Percentiles rank a stretch among this genome's conserved stretches.
Conservation (phyloP, 2,113 vertebrate genomes). For the Strix uralensis region DNA sequence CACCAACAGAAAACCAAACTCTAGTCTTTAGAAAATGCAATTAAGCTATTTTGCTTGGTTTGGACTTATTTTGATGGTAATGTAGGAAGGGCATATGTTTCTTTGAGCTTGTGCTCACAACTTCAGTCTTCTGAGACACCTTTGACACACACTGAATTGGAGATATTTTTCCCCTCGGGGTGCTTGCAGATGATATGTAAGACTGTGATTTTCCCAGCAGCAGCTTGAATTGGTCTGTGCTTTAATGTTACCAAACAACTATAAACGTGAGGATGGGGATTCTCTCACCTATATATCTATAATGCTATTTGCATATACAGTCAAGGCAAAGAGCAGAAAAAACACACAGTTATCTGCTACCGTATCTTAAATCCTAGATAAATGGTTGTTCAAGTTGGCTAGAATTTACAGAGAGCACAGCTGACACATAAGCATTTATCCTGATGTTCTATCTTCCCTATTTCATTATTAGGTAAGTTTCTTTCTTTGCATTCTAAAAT, state of each 20-base stretch:
- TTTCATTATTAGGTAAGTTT: not conserved
- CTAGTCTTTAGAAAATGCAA: not conserved
- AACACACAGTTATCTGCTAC: not conserved
- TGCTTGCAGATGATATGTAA: not conserved
- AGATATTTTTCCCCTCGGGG: not conserved
- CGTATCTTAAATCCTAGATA: not conserved
- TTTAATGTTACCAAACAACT: slow-evolving; percentile 1
- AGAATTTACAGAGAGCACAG: not conserved
- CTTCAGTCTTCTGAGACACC: not conserved
- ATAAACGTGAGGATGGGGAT: not conserved
- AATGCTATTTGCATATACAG: not conserved
- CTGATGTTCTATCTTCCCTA: not conserved
- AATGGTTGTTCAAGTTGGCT: not conserved
- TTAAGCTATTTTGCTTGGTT: not conserved
- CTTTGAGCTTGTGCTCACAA: not conserved
- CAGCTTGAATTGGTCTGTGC: not conserved
- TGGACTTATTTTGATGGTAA: not conserved
- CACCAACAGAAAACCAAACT: too few relatives aligned
- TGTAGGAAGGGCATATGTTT: not conserved
- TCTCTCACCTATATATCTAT: not conserved
- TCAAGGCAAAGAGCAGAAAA: not conserved
- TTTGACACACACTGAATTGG: not conserved
- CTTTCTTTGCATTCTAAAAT: not conserved
- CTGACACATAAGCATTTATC: not conserved
- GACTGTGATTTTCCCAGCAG: slow-evolving; percentile 15